These are phyloP conservation scores for Bovichtus variegatus DNA, from an alignment of 2,797 vertebrate genomes.

Conservation along the genomic window DNA sequence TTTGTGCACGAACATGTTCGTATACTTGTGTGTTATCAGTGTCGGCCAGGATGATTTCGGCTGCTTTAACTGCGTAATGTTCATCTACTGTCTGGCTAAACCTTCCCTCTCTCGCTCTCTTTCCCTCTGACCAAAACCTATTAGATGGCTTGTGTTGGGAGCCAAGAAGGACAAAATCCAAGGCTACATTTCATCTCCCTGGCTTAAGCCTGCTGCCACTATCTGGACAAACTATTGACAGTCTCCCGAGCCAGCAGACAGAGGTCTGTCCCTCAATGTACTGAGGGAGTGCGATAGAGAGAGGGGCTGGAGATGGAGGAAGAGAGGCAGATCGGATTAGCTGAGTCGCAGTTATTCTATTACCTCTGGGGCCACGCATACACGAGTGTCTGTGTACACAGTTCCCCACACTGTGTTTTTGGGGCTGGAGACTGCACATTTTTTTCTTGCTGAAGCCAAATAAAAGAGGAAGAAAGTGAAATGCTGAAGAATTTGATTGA, in stretches of 20 bases:
- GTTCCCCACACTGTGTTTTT: conserved; percentile 19
- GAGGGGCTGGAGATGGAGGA: conserved; percentile 62
- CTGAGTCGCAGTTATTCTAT: conserved; percentile 75
- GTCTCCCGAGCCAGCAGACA: conserved; percentile 64
- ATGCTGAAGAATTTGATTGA: conserved; percentile 60
- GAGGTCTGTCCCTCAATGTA: conserved; percentile 64
- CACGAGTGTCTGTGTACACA: conserved; percentile 8
- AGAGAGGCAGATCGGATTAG: conserved; percentile 75
- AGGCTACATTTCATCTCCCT: conserved; percentile 71
- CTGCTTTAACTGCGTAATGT: conserved; percentile 44
- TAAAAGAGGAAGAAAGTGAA: conserved; percentile 40
- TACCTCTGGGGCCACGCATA: conserved; percentile 59
- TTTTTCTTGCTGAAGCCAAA: conserved; percentile 48
- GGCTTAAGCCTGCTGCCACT: conserved; percentile 73
- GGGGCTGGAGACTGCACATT: conserved; percentile 26
- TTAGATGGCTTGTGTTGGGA: conserved; percentile 58
- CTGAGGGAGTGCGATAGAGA: conserved; percentile 63
- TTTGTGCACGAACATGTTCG: not conserved
- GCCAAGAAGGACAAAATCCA: conserved; percentile 57
- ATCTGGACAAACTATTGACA: conserved; percentile 78
- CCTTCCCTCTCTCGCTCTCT: conserved; percentile 8
- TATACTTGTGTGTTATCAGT: conserved; percentile 41
- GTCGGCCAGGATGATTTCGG: conserved; percentile 51
- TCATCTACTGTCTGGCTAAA: conserved; percentile 40
- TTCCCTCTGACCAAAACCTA: conserved; percentile 39